Base-by-base conservation (phyloP, 2,797 vertebrate genomes). In the Podarcis lilfordi region DNA sequence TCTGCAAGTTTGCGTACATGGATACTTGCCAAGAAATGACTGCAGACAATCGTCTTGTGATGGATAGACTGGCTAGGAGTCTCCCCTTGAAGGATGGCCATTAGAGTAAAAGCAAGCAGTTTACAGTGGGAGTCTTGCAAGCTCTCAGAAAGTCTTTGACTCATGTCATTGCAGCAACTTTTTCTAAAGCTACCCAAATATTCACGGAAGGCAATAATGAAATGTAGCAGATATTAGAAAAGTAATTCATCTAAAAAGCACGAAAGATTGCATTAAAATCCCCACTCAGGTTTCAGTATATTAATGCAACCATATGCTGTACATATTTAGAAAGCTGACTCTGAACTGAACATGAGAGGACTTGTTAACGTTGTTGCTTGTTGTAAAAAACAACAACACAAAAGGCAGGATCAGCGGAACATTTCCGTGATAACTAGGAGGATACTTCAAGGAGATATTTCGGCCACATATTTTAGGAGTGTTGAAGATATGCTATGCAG, bases 361-460 rank as follows among this genome's bases (percentile, higher is more conserved):
- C 35, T 90, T 23, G 82, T 88, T 88, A 85, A 85, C 82, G 61
- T 86, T 91, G n/a, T 84, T 85, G 32, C 59, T 29, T 79, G 23
- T 66, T 19, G 4, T 75, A 80, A 43, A 40, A 91, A 50, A 32
- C 32, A 50, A 92, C 7, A 77, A 74, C 32, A 80, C 66, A 35
- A 29, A 55, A 37, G 1, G 3, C 76, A 78, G 78, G 8, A 79
- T 83, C 86, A 78, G 43, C 25, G 19, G 43, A 69, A 40, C 5
- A 43, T 61, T 43, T 64, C 5, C 32, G 7, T 68, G 76, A 35
- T 40, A 72, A 55, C 25, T 59, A 13, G 69, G 37, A 87, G 72
- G 25, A 40, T 88, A 43, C 90, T 93, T 84, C 86, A 66, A 89
- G 11, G 82, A 86, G 72, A n/a, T 91, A 80, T 19, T 50, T 86